phyloP scores from a whole-genome alignment of 2,797 vertebrate species.

The Dermochelys coriacea region DNA sequence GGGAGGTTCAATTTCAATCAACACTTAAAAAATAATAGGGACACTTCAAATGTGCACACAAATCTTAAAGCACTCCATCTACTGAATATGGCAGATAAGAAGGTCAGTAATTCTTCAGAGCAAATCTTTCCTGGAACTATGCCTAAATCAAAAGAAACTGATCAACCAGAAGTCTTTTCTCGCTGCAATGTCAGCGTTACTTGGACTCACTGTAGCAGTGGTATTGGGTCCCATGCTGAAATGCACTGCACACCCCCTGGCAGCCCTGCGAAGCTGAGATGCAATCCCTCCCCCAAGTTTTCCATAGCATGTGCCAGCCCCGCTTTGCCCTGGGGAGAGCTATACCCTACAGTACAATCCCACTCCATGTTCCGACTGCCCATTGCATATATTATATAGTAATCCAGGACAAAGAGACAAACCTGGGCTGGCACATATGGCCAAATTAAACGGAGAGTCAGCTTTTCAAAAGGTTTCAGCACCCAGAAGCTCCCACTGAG shows the following conservation, averaged over 20 bases:
- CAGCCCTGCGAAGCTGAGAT: not conserved
- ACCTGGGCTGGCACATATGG: too few relatives aligned
- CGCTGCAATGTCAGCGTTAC: not conserved
- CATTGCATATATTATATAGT: not conserved
- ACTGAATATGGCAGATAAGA: not conserved
- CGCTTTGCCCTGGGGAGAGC: not conserved
- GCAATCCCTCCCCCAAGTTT: not conserved
- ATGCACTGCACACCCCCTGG: not conserved
- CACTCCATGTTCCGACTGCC: not conserved
- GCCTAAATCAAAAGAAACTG: not conserved
- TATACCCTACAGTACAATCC: not conserved
- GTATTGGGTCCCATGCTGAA: not conserved
- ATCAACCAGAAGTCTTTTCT: not conserved
- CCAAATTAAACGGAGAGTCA: not conserved
- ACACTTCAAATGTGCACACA: too few relatives aligned
- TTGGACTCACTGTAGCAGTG: not conserved
- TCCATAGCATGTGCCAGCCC: not conserved
- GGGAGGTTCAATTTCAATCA: not conserved
- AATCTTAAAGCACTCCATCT: not conserved
- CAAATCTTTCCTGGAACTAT: not conserved
- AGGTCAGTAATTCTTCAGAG: not conserved
- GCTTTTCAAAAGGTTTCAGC: not conserved
- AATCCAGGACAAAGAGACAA: not conserved
- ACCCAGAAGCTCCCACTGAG: not conserved
- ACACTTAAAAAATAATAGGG: not conserved